These are phyloP conservation scores for Drosophila sp. DNA, from an alignment of 1,140 invertebrate genomes.

Conservation along the genomic window DNA sequence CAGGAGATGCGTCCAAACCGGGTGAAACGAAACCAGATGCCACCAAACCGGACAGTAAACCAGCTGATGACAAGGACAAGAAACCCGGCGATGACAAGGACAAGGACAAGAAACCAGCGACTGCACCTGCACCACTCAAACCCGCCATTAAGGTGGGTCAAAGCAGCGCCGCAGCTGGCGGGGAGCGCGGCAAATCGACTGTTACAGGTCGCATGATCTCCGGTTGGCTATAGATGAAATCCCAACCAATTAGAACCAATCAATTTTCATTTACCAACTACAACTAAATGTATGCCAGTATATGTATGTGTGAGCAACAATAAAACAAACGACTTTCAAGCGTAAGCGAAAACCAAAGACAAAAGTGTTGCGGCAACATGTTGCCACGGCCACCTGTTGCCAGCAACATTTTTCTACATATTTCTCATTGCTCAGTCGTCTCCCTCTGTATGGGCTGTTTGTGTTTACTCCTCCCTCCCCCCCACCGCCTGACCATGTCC, in stretches of 20 bases:
- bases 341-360: not conserved
- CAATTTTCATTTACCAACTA: not conserved
- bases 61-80: constrained; percentile 57
- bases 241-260: constrained; percentile 4
- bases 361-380: constrained; percentile 34
- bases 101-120: constrained; percentile 60
- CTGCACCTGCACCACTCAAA: constrained; percentile 59
- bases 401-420: constrained; percentile 36
- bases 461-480: constrained; percentile 7
- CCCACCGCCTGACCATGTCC: constrained; percentile 7
- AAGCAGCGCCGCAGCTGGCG: constrained; percentile 77
- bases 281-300: constrained; percentile 14
- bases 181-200: constrained; percentile 79
- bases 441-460: constrained; percentile 26
- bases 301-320: constrained; percentile 45
- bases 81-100: constrained; percentile 55
- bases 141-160: constrained; percentile 78
- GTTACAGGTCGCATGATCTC: constrained; percentile 82
- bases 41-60: constrained; percentile 52
- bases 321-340: constrained; percentile 28
- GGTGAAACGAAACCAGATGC: constrained; percentile 46
- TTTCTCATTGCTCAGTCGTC: constrained; percentile 15
- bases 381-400: constrained; percentile 56
- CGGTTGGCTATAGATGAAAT: constrained; percentile 63
- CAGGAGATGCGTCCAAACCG: constrained; percentile 35